Percentiles rank a stretch among this genome's conserved stretches.
Conservation (phyloP, 2,888 invertebrate genomes). For the Acanthococcus lagerstroemiae region DNA sequence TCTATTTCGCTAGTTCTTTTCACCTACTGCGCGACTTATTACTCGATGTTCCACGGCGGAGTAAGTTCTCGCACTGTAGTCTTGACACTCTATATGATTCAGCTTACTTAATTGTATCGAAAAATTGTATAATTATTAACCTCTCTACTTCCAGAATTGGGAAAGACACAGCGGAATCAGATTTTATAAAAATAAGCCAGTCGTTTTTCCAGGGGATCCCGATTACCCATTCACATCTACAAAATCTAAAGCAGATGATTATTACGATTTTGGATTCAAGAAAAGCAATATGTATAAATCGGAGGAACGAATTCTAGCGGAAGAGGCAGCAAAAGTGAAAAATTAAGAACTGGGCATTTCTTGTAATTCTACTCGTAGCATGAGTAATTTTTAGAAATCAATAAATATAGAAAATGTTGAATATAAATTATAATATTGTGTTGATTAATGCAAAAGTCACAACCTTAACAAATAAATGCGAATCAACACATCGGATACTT, state of each 20-base stretch:
- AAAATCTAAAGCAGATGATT: neutral
- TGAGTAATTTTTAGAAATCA: neutral
- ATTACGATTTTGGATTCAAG: neutral
- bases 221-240: slow-evolving; percentile 11
- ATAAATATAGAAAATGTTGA: neutral
- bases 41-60: too few species aligned
- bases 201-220: slow-evolving; percentile 4
- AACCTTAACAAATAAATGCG: neutral
- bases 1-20: slow-evolving; percentile 39
- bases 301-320: slow-evolving; percentile 12
- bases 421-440: neutral
- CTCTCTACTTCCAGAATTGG: neutral
- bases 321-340: slow-evolving; percentile 1
- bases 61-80: too few species aligned
- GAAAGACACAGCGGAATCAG: neutral
- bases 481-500: neutral
- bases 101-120: too few species aligned
- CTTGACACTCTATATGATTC: too few species aligned
- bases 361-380: neutral
- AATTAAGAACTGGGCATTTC: too few species aligned
- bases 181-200: neutral
- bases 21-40: slow-evolving; percentile 55
- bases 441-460: neutral
- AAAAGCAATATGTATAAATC: slow-evolving; percentile 1
- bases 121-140: neutral